Percentiles rank a stretch among this genome's conserved stretches.
Conservation (phyloP, 2,113 vertebrate genomes). For the Bubalus kerabau region DNA sequence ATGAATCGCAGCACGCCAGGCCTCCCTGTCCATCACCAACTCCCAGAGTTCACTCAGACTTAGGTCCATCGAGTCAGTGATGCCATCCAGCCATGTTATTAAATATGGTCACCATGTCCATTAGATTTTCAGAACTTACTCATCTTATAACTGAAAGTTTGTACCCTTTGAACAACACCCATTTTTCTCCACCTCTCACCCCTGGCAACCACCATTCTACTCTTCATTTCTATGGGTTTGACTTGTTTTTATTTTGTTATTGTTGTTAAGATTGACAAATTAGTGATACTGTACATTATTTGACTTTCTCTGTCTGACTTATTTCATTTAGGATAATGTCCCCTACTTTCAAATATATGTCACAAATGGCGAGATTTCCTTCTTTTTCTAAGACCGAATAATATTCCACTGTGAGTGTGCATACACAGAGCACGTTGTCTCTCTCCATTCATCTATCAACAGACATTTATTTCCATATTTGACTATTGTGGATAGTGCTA, state of each 20-base stretch:
- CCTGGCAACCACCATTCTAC: background rate
- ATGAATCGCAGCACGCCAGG: too few relatives aligned
- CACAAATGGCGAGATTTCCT: background rate
- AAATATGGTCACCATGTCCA: background rate
- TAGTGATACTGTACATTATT: background rate
- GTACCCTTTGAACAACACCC: background rate
- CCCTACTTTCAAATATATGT: too few relatives aligned
- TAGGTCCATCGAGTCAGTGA: background rate
- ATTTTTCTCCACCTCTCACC: background rate
- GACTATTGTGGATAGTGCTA: background rate
- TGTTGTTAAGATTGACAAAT: background rate
- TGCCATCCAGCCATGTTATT: background rate
- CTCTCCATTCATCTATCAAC: background rate
- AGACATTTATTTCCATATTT: background rate
- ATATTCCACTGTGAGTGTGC: background rate
- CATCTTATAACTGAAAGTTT: background rate
- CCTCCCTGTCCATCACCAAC: too few relatives aligned
- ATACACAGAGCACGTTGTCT: background rate
- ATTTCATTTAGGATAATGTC: background rate
- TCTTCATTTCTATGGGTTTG: background rate
- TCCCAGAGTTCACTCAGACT: too few relatives aligned
- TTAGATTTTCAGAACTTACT: background rate
- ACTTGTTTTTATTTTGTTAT: background rate
- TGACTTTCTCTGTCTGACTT: background rate
- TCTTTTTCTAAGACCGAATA: background rate